Percentiles rank a stretch among this genome's conserved stretches.
Evolutionary conservation across 1,140 invertebrate genomes (phyloP).

Genomic region (Drosophila sucinea): DNA sequence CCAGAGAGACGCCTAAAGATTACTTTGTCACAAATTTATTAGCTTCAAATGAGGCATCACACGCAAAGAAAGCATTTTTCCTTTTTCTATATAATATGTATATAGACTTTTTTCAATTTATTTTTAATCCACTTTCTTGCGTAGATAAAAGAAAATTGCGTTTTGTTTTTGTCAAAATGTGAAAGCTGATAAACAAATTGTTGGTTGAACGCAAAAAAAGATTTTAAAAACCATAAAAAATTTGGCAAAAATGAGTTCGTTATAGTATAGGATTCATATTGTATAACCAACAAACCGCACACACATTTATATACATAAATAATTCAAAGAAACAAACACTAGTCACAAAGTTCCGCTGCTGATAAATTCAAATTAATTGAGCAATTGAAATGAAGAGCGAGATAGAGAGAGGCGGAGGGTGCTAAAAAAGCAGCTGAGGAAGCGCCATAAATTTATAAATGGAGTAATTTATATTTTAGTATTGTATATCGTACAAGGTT

Average conservation of each 20-base stretch:
- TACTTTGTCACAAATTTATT: conserved; percentile 46
- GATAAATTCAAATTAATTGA: conserved; percentile 56
- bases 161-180: conserved; percentile 38
- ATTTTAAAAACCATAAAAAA: conserved; percentile 66
- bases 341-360: conserved; percentile 36
- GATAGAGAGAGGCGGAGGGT: too few species aligned
- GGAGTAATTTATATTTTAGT: conserved; percentile 21
- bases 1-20: conserved; percentile 36
- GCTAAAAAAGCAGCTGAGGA: not conserved
- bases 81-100: conserved; percentile 11
- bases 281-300: conserved; percentile 27
- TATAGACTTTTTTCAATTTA: conserved; percentile 56
- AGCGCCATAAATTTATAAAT: conserved; percentile 27
- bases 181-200: conserved; percentile 52
- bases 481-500: conserved; percentile 20
- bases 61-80: conserved; percentile 30
- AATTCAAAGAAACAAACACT: conserved; percentile 25
- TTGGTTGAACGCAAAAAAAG: conserved; percentile 1
- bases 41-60: conserved; percentile 34
- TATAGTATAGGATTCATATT: conserved; percentile 18
- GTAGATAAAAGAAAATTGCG: conserved; percentile 75
- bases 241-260: not conserved
- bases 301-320: not conserved
- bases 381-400: conserved; percentile 31
- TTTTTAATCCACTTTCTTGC: conserved; percentile 63